Percentiles rank a stretch among this genome's conserved stretches.
Evolutionary conservation across 2,113 vertebrate species (phyloP).

Genomic region (Trematomus loennbergii): DNA sequence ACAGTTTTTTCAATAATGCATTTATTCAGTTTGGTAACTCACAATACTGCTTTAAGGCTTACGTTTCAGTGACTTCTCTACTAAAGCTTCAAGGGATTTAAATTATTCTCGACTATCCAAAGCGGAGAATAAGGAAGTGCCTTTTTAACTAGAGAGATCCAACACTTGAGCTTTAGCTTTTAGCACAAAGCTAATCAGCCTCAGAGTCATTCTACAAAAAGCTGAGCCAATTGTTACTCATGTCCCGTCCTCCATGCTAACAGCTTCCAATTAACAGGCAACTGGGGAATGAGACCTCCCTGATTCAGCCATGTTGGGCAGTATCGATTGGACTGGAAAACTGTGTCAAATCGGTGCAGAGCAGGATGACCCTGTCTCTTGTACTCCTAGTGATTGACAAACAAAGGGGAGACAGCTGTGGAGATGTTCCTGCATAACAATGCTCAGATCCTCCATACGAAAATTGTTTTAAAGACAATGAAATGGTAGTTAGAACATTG

Average conservation of each 20-base stretch:
- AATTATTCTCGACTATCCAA: not conserved
- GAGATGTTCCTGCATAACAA: slow-evolving; percentile 39
- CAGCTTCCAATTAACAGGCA: slow-evolving; percentile 50
- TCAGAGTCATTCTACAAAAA: slow-evolving; percentile 7
- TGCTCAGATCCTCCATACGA: not conserved
- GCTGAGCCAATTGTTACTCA: slow-evolving; percentile 7
- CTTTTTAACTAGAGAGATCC: not conserved
- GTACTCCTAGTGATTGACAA: slow-evolving; percentile 49
- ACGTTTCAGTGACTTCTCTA: not conserved
- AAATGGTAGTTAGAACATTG: not conserved
- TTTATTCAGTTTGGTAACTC: too few species aligned
- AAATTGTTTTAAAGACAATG: not conserved
- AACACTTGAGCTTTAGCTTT: slow-evolving; percentile 6
- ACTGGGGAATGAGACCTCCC: slow-evolving; percentile 33
- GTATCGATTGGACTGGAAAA: slow-evolving; percentile 61
- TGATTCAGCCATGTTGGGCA: slow-evolving; percentile 35
- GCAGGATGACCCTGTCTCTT: slow-evolving; percentile 62
- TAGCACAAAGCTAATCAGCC: not conserved
- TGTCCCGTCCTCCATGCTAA: slow-evolving; percentile 35
- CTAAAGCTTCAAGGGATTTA: not conserved
- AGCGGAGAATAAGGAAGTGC: not conserved
- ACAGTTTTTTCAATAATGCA: too few species aligned
- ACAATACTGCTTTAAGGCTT: not conserved
- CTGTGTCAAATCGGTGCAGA: slow-evolving; percentile 40
- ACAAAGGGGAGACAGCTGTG: slow-evolving; percentile 18